These are phyloP conservation scores for Campopleginae sp. DNA, from an alignment of 2,888 invertebrate species.

Conservation along the genomic window DNA sequence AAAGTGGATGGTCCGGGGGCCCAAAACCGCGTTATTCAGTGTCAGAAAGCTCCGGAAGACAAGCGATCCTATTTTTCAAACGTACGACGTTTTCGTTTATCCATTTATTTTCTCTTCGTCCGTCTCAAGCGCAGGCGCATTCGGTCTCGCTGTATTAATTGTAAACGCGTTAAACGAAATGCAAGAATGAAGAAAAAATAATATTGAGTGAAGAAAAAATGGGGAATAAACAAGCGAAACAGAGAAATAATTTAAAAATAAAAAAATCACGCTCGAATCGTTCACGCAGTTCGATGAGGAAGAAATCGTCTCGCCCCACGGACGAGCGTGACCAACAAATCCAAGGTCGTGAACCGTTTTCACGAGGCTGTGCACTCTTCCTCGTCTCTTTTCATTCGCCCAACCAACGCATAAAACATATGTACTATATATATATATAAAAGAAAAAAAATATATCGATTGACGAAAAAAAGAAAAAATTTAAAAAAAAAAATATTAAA, in stretches of 20 bases:
- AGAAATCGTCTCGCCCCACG: slow-evolving; percentile 1
- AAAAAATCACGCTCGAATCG: slow-evolving; percentile 21
- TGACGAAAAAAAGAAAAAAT: not conserved
- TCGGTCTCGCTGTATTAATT: slow-evolving; percentile 20
- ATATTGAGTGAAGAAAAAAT: not conserved
- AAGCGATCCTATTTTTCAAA: slow-evolving; percentile 62
- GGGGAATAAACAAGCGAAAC: not conserved
- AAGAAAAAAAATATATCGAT: not conserved
- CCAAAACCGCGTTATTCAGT: slow-evolving; percentile 22
- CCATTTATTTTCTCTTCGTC: slow-evolving; percentile 30
- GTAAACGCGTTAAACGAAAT: not conserved
- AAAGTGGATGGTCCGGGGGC: not conserved
- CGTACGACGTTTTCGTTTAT: slow-evolving; percentile 31
- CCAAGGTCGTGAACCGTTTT: slow-evolving; percentile 57
- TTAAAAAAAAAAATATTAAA: not conserved
- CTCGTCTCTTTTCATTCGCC: slow-evolving; percentile 33
- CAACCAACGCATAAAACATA: not conserved
- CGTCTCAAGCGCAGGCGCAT: slow-evolving; percentile 41
- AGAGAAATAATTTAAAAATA: not conserved
- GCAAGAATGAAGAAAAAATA: not conserved
- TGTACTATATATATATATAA: slow-evolving; percentile 6
- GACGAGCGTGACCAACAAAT: slow-evolving; percentile 43
- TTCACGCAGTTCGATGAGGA: not conserved
- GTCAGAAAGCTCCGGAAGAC: slow-evolving; percentile 37
- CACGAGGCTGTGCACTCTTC: slow-evolving; percentile 53